Base-by-base conservation (phyloP, 1,140 invertebrate genomes). In the Trichonephila clavipes region DNA sequence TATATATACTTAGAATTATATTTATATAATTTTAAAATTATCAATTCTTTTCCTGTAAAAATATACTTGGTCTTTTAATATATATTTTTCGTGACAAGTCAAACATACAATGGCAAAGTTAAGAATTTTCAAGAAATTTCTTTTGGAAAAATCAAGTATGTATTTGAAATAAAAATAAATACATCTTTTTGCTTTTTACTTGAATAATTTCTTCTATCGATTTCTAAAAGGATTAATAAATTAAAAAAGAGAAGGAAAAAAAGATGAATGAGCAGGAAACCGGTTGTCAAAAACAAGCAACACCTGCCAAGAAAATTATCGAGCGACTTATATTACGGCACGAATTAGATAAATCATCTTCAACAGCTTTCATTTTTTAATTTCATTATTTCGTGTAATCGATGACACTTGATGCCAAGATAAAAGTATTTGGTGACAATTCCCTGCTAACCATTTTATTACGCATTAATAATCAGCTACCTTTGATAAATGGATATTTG, bases 341-440 rank as follows among this genome's bases (percentile, higher is more conserved):
- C 28, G 28, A 77, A 77, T 40, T 77, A 40, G 72, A 77, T 77
- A 77, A 77, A 77, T 77, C 72, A 77, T 77, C 72, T 77, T 16
- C 72, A 77, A 77, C 28, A 77, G 28, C 10, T 77, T 18, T 77
- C 18, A 77, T 77, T 77, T 34, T 77, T 77, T 40, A 24, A 24
- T 14, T 77, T 77, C 7, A 18, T 77, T 77, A 16, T 77, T 34
- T 18, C 24, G 7, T 77, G 72, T 77, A 77, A 77, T 77, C 72
- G 72, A 77, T 77, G 72, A 77, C 72, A 34, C 72, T 40, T 40
- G 28, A 77, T 77, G 8, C 28, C 14, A 19, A 10, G 72, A 77
- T 77, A 77, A 77, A 77, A 77, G 28, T 77, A 77, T 34, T 77
- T 77, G 34, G 72, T 77, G 72, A 40, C 72, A 34, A 77, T 77